Evolutionary conservation across 2,797 vertebrate genomes (phyloP), one percentile per base, ranked within the genome.

Genomic region (Pseudotriccus pelzelni): DNA sequence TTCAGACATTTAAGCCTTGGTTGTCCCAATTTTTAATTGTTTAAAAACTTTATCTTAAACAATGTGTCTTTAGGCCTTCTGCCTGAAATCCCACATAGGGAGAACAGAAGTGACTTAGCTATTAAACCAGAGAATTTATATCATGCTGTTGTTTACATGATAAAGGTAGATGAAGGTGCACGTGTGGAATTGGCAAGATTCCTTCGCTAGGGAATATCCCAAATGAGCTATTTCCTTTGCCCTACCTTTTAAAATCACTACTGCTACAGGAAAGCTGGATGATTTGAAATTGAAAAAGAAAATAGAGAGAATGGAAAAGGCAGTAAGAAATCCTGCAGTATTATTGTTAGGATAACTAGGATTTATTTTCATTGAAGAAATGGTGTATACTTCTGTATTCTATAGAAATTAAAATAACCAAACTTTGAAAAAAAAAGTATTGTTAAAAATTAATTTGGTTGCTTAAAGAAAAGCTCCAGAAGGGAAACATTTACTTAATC

Each of bases 291-390:
- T 30, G 37, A 23, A 67, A 56, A 86, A 69, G 49, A 62, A 84
- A 85, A 67, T 22, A 0, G 32, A 82, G 63, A 16, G 30, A 68
- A 19, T 36, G 28, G 43, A 25, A 87, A 92, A 53, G 3, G 32
- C 36, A 78, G 16, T 37, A 39, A 93, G 53, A 84, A 79, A 43
- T 84, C n/a, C 52, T 66, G 19, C 72, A 41, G 47, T 43, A 11
- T 82, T 75, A 30, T 52, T 58, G 25, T n/a, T 69, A 30, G n/a
- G 22, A 24, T 53, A 63, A 32, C 4, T 23, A 69, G 14, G 14
- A 24, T 76, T 93, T 76, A 2, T 87, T 87, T 84, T 52, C 34
- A 43, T n/a, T 81, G 55, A 79, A 76, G 32, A 64, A 74, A 58
- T 44, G 36, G 3, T 24, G 6, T 63, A 9, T 70, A 25, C 14